A percentile compares a stretch with the other conserved stretches of the same genome.
Conservation (phyloP, 2,113 vertebrate species). For the Zingel zingel region DNA sequence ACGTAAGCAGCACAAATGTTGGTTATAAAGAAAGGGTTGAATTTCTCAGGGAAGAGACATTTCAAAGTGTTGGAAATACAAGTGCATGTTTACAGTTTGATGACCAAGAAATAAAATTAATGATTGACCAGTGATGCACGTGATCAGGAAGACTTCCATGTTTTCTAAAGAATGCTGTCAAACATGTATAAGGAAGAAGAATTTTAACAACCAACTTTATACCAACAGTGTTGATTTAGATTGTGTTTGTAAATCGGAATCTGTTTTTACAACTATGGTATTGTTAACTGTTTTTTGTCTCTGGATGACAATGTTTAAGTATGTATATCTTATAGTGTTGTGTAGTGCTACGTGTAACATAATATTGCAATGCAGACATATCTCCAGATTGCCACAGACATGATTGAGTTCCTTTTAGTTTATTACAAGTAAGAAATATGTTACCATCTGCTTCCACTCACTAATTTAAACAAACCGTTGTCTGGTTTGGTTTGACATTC, state of each 20-base stretch:
- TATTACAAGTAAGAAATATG: slow-evolving; percentile 7
- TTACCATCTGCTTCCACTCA: slow-evolving; percentile 13
- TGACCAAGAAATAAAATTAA: not conserved
- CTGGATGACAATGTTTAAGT: not conserved
- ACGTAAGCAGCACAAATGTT: not conserved
- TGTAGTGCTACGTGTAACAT: not conserved
- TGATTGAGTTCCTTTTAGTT: slow-evolving; percentile 17
- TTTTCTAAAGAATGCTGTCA: not conserved
- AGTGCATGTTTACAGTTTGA: not conserved
- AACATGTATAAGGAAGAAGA: not conserved
- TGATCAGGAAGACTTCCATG: not conserved
- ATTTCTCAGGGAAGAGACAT: not conserved
- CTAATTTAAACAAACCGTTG: slow-evolving; percentile 12
- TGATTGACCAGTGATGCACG: not conserved
- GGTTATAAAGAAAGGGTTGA: not conserved
- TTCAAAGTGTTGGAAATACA: not conserved
- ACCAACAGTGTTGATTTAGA: not conserved
- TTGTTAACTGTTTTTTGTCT: not conserved
- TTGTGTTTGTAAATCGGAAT: not conserved
- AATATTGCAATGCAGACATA: not conserved
- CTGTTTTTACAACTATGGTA: not conserved
- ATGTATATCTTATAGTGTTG: not conserved
- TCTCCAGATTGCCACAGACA: slow-evolving; percentile 4
- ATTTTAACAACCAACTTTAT: not conserved
- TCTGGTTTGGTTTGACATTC: slow-evolving; percentile 11